phyloP scores from a whole-genome alignment of 2,797 vertebrate genomes.

The Enteromius radiatus region DNA sequence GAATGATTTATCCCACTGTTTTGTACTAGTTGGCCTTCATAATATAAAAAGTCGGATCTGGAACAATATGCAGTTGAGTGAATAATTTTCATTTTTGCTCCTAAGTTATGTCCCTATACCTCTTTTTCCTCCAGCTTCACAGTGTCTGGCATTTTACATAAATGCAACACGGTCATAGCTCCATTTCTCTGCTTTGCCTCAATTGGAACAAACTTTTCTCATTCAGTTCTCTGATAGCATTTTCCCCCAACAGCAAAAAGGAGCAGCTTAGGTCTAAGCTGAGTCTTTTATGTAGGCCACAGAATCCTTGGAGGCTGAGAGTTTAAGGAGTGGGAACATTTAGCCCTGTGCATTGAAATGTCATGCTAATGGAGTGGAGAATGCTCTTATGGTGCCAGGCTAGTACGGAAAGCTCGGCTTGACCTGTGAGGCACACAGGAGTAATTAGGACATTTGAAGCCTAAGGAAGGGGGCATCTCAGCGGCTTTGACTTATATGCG shows the following conservation, averaged over 20 bases:
- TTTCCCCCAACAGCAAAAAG: conserved; percentile 51
- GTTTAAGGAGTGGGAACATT: conserved; percentile 76
- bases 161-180: conserved; percentile 20
- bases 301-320: conserved; percentile 78
- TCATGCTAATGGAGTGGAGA: conserved; percentile 54
- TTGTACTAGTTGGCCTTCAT: not conserved
- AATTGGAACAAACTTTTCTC: conserved; percentile 46
- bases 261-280: conserved; percentile 73
- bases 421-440: conserved; percentile 61
- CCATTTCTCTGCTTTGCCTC: conserved; percentile 37
- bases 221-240: conserved; percentile 69
- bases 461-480: conserved; percentile 55
- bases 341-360: conserved; percentile 59
- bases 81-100: not conserved
- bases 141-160: not conserved
- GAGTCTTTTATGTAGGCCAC: conserved; percentile 84
- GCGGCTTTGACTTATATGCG: conserved; percentile 48
- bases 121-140: conserved; percentile 2
- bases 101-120: not conserved
- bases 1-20: not conserved
- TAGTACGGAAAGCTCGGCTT: conserved; percentile 54
- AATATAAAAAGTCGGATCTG: not conserved
- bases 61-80: not conserved
- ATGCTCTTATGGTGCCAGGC: conserved; percentile 57
- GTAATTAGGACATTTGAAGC: conserved; percentile 64